A percentile compares a stretch with the other conserved stretches of the same genome.
Evolutionary conservation across 2,888 invertebrate species (phyloP).

Genomic region (Xestobium rufovillosum): DNA sequence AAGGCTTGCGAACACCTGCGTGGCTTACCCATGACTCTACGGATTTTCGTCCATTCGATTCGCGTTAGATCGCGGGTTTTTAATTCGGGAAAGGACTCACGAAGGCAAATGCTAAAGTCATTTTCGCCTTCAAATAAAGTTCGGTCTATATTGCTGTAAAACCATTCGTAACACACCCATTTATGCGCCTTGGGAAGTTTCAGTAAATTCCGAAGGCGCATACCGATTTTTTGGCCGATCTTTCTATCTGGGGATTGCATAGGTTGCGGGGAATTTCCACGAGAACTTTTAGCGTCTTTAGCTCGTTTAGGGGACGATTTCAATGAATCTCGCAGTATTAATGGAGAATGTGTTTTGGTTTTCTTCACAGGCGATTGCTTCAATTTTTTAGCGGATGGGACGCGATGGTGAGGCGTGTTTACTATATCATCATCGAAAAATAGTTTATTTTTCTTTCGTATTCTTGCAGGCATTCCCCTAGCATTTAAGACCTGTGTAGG

Average conservation of each 20-base stretch:
- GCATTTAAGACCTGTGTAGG: constrained; percentile 77
- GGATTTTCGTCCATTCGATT: constrained; percentile 91
- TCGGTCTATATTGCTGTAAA: constrained; percentile 96
- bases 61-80: constrained; percentile 77
- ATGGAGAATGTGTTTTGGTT: constrained; percentile 27
- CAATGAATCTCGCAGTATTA: constrained; percentile 25
- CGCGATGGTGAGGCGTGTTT: constrained; percentile 68
- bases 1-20: constrained; percentile 90
- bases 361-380: constrained; percentile 50
- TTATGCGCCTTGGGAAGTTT: constrained; percentile 98
- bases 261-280: constrained; percentile 42
- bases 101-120: constrained; percentile 89
- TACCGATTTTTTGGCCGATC: constrained; percentile 83
- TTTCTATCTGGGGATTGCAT: constrained; percentile 66
- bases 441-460: constrained; percentile 75
- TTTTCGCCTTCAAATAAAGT: constrained; percentile 92
- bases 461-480: constrained; percentile 83
- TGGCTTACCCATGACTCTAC: constrained; percentile 96
- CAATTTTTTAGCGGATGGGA: constrained; percentile 62
- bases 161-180: constrained; percentile 99
- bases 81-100: constrained; percentile 89
- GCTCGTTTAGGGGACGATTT: constrained; percentile 19
- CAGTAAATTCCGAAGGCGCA: constrained; percentile 81
- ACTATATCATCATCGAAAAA: constrained; percentile 87
- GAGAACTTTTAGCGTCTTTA: constrained; percentile 29